Base-by-base conservation (phyloP, 2,797 vertebrate species). In the Morus bassanus region DNA sequence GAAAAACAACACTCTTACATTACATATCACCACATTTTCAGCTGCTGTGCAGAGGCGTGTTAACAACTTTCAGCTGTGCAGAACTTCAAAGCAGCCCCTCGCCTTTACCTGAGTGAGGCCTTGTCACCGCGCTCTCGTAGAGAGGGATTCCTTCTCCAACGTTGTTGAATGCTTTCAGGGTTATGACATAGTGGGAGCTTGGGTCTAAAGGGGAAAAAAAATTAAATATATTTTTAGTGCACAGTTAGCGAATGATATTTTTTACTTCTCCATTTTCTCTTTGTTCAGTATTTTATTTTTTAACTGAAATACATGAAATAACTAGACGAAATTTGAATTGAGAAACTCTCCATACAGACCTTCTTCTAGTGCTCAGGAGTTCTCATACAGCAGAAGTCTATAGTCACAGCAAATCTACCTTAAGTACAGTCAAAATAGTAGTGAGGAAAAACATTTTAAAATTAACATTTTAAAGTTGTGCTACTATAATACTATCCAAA, bases 151-250 rank as follows among this genome's bases (percentile, higher is more conserved):
- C 99, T 97, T 99, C 99, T 0, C 99, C 99, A 67, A 99, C 98
- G 1, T 99, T 99, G 97, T 99, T 99, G 91, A 98, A 99, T 2
- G 99, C 99, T 96, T 99, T 99, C 97, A 99, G 98, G 27, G 99
- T 99, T 96, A 99, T 99, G 90, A 99, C 99, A 3, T 99, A 99
- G 97, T 99, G 99, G 35, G 99, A 99, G 96, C 99, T 99, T 79
- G 99, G 98, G 94, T 99, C 99, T 99, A 97, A 73, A 85, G 17
- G 18, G 22, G 25, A 89, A 85, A 59, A 75, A 46, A 11, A 37
- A 59, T 59, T 1, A 10, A 35, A 35, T 1, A 3, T 64, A 10
- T 27, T 61, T 78, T 72, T 45, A 85, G 46, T 17, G n/a, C 46
- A 57, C 37, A 31, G 8, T 33, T 10, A 15, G 46, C 3, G 31